phyloP scores from a whole-genome alignment of 2,113 vertebrate genomes.

The Malurus elegans region DNA sequence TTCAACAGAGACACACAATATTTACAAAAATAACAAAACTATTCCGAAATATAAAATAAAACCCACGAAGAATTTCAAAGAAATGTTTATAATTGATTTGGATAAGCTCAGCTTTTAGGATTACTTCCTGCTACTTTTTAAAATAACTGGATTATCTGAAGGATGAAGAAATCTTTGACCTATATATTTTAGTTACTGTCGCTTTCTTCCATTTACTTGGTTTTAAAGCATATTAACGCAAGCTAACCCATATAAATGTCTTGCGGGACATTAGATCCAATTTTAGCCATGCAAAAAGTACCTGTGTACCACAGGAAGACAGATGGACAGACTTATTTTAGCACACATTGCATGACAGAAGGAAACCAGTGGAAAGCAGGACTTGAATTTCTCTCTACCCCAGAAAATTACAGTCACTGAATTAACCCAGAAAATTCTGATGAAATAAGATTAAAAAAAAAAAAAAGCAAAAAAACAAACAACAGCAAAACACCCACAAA shows the following conservation, averaged over 20 bases:
- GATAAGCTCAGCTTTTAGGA: conserved; percentile 49
- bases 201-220: not conserved
- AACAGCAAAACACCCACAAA: not conserved
- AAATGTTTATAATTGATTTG: conserved; percentile 43
- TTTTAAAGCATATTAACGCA: conserved; percentile 20
- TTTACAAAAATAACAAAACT: not conserved
- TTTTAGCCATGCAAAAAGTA: conserved; percentile 33
- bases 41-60: not conserved
- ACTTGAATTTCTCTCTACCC: not conserved
- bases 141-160: conserved; percentile 45
- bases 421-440: not conserved
- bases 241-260: conserved; percentile 25
- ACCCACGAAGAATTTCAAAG: not conserved
- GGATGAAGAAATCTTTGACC: conserved; percentile 49
- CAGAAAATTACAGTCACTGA: not conserved
- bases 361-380: not conserved
- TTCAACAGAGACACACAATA: not conserved
- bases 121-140: conserved; percentile 35
- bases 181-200: conserved; percentile 23
- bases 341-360: not conserved
- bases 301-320: conserved; percentile 27
- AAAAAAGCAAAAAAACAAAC: not conserved
- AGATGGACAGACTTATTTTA: conserved; percentile 58
- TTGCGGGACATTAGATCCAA: not conserved
- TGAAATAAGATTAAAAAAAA: not conserved